Percentiles rank a stretch among this genome's conserved stretches.
phyloP scores from a whole-genome alignment of 2,797 vertebrate species.

The Neosilurus hyrtlii region DNA sequence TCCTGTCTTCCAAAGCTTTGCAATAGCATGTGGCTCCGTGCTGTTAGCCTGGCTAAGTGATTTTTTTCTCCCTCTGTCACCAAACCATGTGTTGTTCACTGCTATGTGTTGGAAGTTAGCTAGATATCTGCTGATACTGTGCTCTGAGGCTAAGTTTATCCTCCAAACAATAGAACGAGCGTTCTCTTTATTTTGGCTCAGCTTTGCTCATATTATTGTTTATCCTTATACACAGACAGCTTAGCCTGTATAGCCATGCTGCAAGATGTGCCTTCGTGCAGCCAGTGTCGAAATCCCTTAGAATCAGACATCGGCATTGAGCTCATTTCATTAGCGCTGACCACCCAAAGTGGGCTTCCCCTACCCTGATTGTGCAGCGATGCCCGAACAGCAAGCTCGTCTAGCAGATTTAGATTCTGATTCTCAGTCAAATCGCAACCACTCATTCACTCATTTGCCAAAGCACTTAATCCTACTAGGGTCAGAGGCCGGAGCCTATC shows the following conservation, averaged over 20 bases:
- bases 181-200: background rate
- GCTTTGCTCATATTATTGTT: background rate
- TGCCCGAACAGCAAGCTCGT: background rate
- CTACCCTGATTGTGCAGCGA: background rate
- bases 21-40: background rate
- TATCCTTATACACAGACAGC: background rate
- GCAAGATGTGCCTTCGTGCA: constrained; percentile 2
- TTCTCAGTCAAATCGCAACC: background rate
- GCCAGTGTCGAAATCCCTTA: background rate
- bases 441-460: background rate
- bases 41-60: constrained; percentile 3
- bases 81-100: background rate
- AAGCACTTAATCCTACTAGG: too few relatives aligned
- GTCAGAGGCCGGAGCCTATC: too few relatives aligned
- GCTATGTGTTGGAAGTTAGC: background rate
- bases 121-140: background rate
- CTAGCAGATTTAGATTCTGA: constrained; percentile 11
- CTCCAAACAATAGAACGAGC: background rate
- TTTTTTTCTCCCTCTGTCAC: too few relatives aligned
- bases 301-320: background rate
- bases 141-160: background rate
- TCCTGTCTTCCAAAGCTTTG: background rate
- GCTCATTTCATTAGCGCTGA: constrained; percentile 16
- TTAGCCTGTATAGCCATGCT: background rate
- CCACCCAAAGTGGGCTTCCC: background rate